Evolutionary conservation across 2,888 invertebrate species (phyloP).

Genomic region (Tipula helvola): DNA sequence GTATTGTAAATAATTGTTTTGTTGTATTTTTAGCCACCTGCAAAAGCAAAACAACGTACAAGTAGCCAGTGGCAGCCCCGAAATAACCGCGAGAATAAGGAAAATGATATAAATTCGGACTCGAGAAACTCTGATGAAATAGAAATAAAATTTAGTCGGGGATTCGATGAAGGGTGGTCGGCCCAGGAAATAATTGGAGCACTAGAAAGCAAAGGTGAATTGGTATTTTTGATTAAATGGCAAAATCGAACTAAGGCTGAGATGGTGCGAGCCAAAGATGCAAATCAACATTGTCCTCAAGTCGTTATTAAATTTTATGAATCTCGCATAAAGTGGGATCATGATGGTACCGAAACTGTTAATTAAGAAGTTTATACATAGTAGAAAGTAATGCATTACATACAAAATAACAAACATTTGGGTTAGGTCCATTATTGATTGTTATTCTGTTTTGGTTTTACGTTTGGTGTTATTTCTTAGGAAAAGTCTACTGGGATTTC

Average conservation of each 20-base stretch:
- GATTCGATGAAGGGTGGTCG: not conserved
- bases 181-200: not conserved
- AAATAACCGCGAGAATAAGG: not conserved
- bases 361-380: not conserved
- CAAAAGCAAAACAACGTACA: not conserved
- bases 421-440: not conserved
- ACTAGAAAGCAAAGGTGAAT: not conserved
- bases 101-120: not conserved
- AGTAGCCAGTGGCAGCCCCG: not conserved
- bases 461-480: too few relatives aligned
- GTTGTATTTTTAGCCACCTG: not conserved
- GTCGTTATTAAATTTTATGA: constrained; percentile 9
- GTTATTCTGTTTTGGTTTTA: not conserved
- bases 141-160: not conserved
- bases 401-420: not conserved
- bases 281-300: constrained; percentile 5
- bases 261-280: constrained; percentile 5
- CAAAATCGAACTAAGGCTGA: not conserved
- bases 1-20: not conserved
- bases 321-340: not conserved
- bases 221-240: constrained; percentile 6
- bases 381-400: not conserved
- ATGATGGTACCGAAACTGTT: not conserved
- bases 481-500: not conserved
- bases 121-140: not conserved